Conservation (phyloP, 2,113 vertebrate species). For the Panurus biarmicus region DNA sequence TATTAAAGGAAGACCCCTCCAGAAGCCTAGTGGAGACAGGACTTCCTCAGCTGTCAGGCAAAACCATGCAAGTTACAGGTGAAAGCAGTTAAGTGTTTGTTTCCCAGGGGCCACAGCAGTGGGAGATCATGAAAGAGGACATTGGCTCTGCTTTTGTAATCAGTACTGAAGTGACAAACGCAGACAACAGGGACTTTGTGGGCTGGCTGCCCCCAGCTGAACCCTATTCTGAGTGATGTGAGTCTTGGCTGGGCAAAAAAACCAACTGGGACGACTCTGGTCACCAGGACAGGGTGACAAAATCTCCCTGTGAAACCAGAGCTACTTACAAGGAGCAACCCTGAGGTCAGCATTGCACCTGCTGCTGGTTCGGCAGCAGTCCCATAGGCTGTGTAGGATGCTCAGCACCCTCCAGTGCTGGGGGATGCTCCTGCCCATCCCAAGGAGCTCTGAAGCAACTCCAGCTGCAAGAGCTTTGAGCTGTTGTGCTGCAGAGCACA, state of each 20-base stretch:
- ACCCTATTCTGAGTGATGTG: background rate
- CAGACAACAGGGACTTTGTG: background rate
- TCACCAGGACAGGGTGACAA: background rate
- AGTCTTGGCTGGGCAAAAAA: background rate
- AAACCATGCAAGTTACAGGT: background rate
- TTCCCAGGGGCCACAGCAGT: background rate
- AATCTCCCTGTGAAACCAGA: background rate
- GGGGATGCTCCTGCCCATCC: background rate
- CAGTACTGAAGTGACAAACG: background rate
- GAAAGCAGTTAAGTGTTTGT: background rate
- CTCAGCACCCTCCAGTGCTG: background rate
- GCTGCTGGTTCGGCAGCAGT: background rate
- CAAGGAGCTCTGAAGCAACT: background rate
- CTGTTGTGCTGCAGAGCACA: background rate
- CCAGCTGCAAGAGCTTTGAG: background rate
- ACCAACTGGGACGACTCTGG: background rate
- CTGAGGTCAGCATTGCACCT: accelerated
- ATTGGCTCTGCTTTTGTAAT: background rate
- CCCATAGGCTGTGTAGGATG: accelerated
- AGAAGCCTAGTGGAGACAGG: background rate
- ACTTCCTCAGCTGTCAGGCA: background rate
- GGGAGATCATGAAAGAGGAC: background rate
- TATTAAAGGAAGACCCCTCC: background rate
- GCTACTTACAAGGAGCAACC: background rate
- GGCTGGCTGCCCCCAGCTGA: background rate